Evolutionary conservation across 2,888 invertebrate genomes (phyloP), one percentile per base, ranked within the genome.

Genomic region (Parelbella ahira): DNA sequence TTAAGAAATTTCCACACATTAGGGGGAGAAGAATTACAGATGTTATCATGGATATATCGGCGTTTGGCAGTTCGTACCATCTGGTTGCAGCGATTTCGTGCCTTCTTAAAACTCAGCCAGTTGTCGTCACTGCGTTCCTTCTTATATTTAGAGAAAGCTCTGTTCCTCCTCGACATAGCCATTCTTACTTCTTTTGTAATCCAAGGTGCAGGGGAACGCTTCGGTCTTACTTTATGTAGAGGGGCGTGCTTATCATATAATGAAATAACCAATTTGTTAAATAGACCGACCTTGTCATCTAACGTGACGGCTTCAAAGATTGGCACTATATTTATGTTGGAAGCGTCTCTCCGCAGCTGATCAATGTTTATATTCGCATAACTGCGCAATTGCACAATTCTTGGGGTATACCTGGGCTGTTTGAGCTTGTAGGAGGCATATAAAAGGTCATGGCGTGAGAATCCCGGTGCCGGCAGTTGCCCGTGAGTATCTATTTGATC

Each of bases 391-490:
- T 27, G 1, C 0, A 27, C 2, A 6, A 3, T 6, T 3, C 2
- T n/a, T 1, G 25, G 11, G 2, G n/a, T 12, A 6, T 5, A 6
- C 7, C 6, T 27, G 2, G 11, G 11, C 2, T 4, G 5, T 27
- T 11, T 27, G 6, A 27, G 11, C 6, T 27, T 27, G n/a, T 27
- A 27, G 6, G 25, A 27, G 3, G n/a, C 11, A 27, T 27, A 27
- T 12, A 27, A 11, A 2, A 12, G 3, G n/a, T 12, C 11, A 5
- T 12, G 25, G n/a, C 25, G 1, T 2, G 23, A 23, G 23, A 23
- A 5, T 3, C 23, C 23, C 2, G 23, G 23, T 2, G 6, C 23
- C 8, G 23, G 6, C 2, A 23, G 2, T 23, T 23, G 7, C 8
- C 23, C 23, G 8, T 23, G 8, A 8, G 8, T 3, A 2, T 4